Percentiles rank a stretch among this genome's conserved stretches.
phyloP scores from a whole-genome alignment of 1,140 invertebrate genomes.

The Cecropterus lyciades region DNA sequence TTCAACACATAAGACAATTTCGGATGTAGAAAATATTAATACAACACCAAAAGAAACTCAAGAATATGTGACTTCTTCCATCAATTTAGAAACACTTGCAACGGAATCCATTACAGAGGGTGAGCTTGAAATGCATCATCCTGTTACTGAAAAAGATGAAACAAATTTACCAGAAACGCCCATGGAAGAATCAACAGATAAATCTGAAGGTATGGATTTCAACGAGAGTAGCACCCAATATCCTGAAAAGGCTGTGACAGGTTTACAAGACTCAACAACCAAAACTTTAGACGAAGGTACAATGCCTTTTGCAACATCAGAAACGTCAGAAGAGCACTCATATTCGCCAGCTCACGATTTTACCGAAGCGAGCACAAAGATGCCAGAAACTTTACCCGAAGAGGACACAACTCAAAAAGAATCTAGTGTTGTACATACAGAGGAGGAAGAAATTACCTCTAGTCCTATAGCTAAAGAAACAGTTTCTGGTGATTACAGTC shows the following conservation, averaged over 20 bases:
- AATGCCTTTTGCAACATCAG: background rate
- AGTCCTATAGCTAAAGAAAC: background rate
- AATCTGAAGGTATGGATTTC: background rate
- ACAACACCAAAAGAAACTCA: conserved; percentile 3
- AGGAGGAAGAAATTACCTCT: background rate
- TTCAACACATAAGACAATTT: background rate
- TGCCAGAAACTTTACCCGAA: conserved; percentile 9
- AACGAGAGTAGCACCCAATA: conserved; percentile 4
- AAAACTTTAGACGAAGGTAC: background rate
- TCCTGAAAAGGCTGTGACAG: conserved; percentile 4
- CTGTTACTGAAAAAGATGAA: conserved; percentile 2
- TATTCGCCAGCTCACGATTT: background rate
- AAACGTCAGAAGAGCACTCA: background rate
- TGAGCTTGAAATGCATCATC: conserved; percentile 1
- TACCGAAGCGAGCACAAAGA: conserved; percentile 3
- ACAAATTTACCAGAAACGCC: background rate
- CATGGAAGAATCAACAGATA: background rate
- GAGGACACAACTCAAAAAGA: conserved; percentile 13
- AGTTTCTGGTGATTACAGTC: background rate
- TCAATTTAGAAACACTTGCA: background rate
- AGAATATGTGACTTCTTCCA: conserved; percentile 12
- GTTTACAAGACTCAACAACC: background rate
- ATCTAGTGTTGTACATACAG: background rate
- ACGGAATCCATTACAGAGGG: conserved; percentile 21
- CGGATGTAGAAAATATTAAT: conserved; percentile 4